Base-by-base conservation (phyloP, 2,797 vertebrate genomes). In the Xenentodon cancila region DNA sequence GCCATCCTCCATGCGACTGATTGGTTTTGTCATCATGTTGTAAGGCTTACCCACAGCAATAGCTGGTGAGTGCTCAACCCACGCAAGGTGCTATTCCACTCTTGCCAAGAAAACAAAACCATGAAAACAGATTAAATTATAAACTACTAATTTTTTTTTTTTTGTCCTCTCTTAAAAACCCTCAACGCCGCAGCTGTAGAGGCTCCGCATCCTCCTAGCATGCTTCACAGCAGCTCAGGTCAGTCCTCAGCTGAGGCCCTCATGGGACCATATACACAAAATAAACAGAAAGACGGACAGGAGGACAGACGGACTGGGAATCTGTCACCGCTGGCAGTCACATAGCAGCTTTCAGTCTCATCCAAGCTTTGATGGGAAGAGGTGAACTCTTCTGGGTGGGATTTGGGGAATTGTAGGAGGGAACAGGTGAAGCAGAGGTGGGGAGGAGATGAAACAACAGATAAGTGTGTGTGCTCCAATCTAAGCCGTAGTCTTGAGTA, bases 11-110 rank as follows among this genome's bases (percentile, higher is more conserved):
- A 87, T 84, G 86, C 76, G 63, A 87, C 76, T 84, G 82, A 72
- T 91, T 88, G 88, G 71, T 88, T 91, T 84, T 84, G 71, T 90
- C 94, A 87, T 88, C 94, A 91, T 94, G 93, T 93, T 92, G 94
- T 97, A 96, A 96, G 95, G 95, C 95, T 94, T 91, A 92, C 92
- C 92, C 94, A 94, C 85, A 93, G 93, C 92, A 89, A 92, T 90
- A 92, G 93, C 92, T 89, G 94, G 91, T 40, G 59, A 91, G 90
- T 75, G 84, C 86, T 93, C 92, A 93, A 91, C 89, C 86, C 91
- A 92, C 75, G 81, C 93, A 82, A 92, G 94, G 86, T 71, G 91
- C 89, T 85, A 65, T 56, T 74, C 77, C 22, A 82, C 77, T 80
- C 73, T 86, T 91, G 79, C 89, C 71, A 76, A 91, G 73, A 92